Base-by-base conservation (phyloP, 2,888 invertebrate genomes). In the Nomada fabriciana region DNA sequence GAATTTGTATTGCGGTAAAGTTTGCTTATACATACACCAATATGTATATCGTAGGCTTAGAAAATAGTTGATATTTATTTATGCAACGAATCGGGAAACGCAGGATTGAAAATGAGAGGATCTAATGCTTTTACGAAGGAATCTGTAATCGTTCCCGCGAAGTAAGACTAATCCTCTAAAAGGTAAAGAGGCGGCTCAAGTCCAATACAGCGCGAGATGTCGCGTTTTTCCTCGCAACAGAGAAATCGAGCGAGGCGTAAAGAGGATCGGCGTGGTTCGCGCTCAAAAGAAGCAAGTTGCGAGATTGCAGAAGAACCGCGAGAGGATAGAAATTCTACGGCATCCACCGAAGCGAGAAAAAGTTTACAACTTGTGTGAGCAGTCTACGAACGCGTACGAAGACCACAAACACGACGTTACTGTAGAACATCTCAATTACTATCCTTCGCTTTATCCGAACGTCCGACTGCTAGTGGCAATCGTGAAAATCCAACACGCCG, bases 191-290 rank as follows among this genome's bases (percentile, higher is more conserved):
- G 50, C 29, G 18, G 29, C 7, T 47, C 55, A 73, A 47, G 64
- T 65, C 65, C 9, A 4, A 53, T 10, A 15, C 23, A 11, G 15
- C 25, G 2, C 25, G 23, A 29, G 36, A 36, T n/a, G 15, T 18
- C n/a, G 10, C 59, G n/a, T 70, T 20, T 59, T 11, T 70, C 20
- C 43, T 61, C 36, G 43, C 15, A 64, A 43, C 43, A 4, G 52
- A 72, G 53, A 64, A 72, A 72, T 64, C 25, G 64, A 72, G 64
- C 53, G 13, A 53, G n/a, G 61, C n/a, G 72, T 23, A 42, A 50
- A 11, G 29, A 61, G 71, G 52, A 76, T 76, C 55, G n/a, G 23
- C n/a, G 23, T 9, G 43, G 13, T 18, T 7, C 25, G 23, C 1
- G 20, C 23, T 43, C 2, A 11, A 18, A 61, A 61, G 53, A n/a